Evolutionary conservation across 2,888 invertebrate species (phyloP), one percentile per base, ranked within the genome.

Genomic region (Eupithecia abbreviata): DNA sequence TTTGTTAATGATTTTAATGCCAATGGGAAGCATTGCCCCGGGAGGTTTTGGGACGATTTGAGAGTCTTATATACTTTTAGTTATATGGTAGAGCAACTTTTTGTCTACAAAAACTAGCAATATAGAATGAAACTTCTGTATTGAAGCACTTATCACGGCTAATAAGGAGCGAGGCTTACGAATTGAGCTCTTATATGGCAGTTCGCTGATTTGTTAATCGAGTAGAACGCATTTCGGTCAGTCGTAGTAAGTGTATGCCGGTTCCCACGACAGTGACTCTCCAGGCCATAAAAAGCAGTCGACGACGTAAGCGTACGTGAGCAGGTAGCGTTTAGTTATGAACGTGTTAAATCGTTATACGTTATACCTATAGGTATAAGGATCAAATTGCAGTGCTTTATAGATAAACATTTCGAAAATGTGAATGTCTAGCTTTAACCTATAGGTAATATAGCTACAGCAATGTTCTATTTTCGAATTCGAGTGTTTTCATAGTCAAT

Each of bases 211-310:
- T 94, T 92, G 93, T 94, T 92, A 92, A 93, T 94, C 92, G 91
- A 86, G 91, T 93, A 94, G 92, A 93, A 90, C 95, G 94, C 93
- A 94, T 94, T 95, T 95, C 92, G 94, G 94, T 93, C 94, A 94
- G 94, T 94, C 93, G 94, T 92, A 89, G 90, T 93, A 93, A 93
- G 95, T 93, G 89, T 91, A 93, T 92, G 95, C 93, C 88, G 91
- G 93, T 95, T 95, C 95, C 93, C 93, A 95, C 95, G 94, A 87
- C 93, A 91, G 91, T 92, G 92, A 93, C 91, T 92, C 90, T 90
- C 90, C 91, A 85, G 90, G 87, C 93, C 93, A 94, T 94, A 93
- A 95, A 93, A 94, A 94, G 93, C 90, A 90, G 88, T 86, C 91
- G 91, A 92, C 91, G 91, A 92, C 91, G 92, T 90, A 89, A 91